Evolutionary conservation across 2,888 invertebrate genomes (phyloP).

Genomic region (Synergus itoensis): DNA sequence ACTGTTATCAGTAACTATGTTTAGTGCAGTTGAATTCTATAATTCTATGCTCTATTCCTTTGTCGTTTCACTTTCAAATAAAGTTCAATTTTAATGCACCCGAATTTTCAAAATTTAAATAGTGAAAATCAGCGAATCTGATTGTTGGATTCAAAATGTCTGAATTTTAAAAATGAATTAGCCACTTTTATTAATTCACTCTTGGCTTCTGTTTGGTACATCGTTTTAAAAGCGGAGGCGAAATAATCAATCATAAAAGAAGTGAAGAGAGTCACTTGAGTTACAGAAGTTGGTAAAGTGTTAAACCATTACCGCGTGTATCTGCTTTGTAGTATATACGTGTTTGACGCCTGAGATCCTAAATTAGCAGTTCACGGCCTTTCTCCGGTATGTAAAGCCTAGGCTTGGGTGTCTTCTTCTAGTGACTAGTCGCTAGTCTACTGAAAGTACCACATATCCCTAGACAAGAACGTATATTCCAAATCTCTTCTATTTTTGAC

Average conservation of each 20-base stretch:
- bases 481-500: conserved; percentile 21
- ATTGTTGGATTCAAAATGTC: too few species aligned
- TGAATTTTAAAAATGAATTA: too few species aligned
- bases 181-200: neutral
- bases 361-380: conserved; percentile 39
- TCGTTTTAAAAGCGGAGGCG: neutral
- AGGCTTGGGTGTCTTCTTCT: conserved; percentile 5
- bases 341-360: conserved; percentile 39
- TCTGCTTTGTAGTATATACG: conserved; percentile 10
- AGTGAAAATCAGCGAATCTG: too few species aligned
- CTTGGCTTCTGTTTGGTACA: neutral
- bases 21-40: neutral
- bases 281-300: conserved; percentile 18
- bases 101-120: too few species aligned
- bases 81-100: neutral
- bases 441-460: neutral
- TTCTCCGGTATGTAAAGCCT: conserved; percentile 12
- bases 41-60: neutral
- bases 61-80: neutral
- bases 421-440: neutral
- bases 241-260: conserved; percentile 25
- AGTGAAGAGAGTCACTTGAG: conserved; percentile 28
- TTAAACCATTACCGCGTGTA: conserved; percentile 22
- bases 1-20: neutral
- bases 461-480: neutral